phyloP scores from a whole-genome alignment of 2,888 invertebrate species.

The Atrina japonica region DNA sequence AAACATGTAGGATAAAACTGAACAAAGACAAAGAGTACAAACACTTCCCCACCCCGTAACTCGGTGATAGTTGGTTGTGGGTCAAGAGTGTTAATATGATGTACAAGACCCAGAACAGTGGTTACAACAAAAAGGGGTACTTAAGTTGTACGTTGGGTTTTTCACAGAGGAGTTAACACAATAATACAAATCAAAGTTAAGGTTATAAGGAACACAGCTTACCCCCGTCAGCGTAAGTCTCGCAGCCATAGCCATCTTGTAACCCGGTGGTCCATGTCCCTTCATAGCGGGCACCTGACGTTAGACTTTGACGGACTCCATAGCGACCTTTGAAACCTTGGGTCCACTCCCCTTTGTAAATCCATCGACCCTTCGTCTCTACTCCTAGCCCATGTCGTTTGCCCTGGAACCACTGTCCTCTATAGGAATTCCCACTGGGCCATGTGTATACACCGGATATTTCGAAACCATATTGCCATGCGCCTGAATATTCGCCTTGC shows the following conservation, averaged over 20 bases:
- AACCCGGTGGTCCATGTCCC: slow-evolving; percentile 95
- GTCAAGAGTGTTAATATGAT: too few species aligned
- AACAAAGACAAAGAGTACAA: too few species aligned
- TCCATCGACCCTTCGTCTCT: slow-evolving; percentile 97
- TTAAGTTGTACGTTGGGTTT: too few species aligned
- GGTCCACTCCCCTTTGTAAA: slow-evolving; percentile 99
- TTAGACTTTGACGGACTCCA: slow-evolving; percentile 96
- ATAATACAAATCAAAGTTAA: too few species aligned
- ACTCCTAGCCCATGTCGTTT: slow-evolving; percentile 98
- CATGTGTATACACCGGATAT: slow-evolving; percentile 91
- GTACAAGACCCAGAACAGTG: too few species aligned
- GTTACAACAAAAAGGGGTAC: too few species aligned
- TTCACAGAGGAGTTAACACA: too few species aligned
- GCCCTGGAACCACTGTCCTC: slow-evolving; percentile 99
- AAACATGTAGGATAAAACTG: too few species aligned
- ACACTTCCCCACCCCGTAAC: too few species aligned
- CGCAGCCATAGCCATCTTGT: slow-evolving; percentile 99
- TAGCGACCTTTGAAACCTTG: slow-evolving; percentile 99
- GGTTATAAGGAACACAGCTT: slow-evolving; percentile 79
- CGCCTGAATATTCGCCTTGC: slow-evolving; percentile 99
- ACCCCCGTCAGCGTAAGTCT: slow-evolving; percentile 99
- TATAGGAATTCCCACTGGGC: slow-evolving; percentile 96
- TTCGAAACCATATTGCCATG: slow-evolving; percentile 99
- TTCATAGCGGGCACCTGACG: slow-evolving; percentile 86
- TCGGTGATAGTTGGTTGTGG: too few species aligned